phyloP scores from a whole-genome alignment of 1,140 invertebrate species.

The Thaumatotibia leucotreta region DNA sequence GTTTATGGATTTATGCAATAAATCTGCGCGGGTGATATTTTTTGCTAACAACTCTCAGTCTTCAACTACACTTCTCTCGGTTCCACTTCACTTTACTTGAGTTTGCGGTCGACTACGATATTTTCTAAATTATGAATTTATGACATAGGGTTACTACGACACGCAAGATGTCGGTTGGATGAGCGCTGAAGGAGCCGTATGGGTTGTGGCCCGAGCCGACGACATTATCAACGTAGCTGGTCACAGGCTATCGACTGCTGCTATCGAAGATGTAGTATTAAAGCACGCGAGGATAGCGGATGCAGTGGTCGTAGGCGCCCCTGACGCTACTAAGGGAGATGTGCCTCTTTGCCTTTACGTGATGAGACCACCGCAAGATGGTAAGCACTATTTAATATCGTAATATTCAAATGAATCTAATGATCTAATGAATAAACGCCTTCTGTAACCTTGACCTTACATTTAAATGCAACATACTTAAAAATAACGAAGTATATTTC shows the following conservation, averaged over 20 bases:
- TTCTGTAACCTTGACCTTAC: too few species aligned
- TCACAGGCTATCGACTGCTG: constrained; percentile 91
- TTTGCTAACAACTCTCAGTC: too few species aligned
- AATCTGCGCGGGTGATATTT: too few species aligned
- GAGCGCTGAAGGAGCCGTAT: constrained; percentile 90
- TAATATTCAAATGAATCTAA: too few species aligned
- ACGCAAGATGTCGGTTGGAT: constrained; percentile 95
- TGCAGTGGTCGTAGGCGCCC: constrained; percentile 91
- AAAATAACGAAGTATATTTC: not conserved
- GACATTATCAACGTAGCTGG: constrained; percentile 98
- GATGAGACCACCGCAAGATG: constrained; percentile 78
- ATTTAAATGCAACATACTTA: too few species aligned
- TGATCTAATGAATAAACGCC: too few species aligned
- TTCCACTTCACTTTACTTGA: too few species aligned
- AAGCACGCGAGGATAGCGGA: constrained; percentile 89
- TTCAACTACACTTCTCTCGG: too few species aligned
- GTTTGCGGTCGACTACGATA: too few species aligned
- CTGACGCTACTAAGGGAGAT: constrained; percentile 92
- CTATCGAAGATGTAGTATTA: constrained; percentile 92
- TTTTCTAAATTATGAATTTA: not conserved
- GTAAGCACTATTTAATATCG: constrained; percentile 26
- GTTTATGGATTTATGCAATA: too few species aligned
- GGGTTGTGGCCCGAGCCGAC: constrained; percentile 92
- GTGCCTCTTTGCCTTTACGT: constrained; percentile 93
- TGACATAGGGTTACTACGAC: constrained; percentile 92